These are phyloP conservation scores for Misgurnus mizolepis DNA, from an alignment of 2,113 vertebrate species.

Conservation along the genomic window DNA sequence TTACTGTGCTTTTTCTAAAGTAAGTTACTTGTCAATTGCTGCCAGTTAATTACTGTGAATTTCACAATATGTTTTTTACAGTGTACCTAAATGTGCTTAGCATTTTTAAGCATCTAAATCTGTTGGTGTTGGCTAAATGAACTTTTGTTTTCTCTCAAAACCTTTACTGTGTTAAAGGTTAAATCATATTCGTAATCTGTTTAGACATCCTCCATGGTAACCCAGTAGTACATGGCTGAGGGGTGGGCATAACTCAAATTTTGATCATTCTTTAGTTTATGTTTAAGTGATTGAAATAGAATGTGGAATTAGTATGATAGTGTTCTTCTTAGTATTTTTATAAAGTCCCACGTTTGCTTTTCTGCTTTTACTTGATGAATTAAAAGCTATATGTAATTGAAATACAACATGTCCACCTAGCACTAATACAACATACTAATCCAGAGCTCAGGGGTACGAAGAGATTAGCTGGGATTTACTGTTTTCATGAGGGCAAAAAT, in stretches of 20 bases:
- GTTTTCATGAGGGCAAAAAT: conserved; percentile 42
- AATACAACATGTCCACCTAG: conserved; percentile 35
- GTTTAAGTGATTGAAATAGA: background rate
- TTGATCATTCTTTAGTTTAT: background rate
- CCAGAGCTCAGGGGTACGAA: conserved; percentile 29
- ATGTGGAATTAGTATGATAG: background rate
- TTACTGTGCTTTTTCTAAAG: too few species aligned
- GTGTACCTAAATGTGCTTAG: too few species aligned
- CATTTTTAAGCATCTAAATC: background rate
- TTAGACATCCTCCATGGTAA: conserved; percentile 4
- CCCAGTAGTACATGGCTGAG: background rate
- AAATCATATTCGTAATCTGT: conserved; percentile 25
- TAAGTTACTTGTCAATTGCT: too few species aligned
- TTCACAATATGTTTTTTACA: too few species aligned
- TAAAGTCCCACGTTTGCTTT: background rate
- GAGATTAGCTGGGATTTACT: conserved; percentile 50
- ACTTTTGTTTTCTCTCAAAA: background rate
- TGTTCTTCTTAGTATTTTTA: background rate
- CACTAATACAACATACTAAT: conserved; percentile 44
- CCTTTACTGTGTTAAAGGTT: conserved; percentile 28
- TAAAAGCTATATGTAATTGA: conserved; percentile 27
- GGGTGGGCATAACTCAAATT: background rate
- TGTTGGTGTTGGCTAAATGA: background rate
- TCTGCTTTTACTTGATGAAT: background rate
- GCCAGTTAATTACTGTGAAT: too few species aligned